Evolutionary conservation across 2,113 vertebrate species (phyloP).

Genomic region (Tachysurus vachellii): DNA sequence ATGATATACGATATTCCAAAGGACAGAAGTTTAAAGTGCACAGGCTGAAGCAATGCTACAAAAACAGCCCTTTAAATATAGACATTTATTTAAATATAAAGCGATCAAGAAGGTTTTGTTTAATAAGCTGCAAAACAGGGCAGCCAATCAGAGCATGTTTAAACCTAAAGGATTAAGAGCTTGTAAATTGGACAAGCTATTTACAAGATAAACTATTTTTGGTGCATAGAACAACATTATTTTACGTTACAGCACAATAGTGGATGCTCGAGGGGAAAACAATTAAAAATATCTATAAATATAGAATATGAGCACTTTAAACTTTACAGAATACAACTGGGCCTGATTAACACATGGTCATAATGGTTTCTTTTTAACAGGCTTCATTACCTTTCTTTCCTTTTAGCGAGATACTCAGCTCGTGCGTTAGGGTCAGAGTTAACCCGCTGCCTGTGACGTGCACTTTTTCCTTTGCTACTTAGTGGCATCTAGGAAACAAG

Average conservation of each 20-base stretch:
- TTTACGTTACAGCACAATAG: not conserved
- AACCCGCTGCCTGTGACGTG: conserved; percentile 24
- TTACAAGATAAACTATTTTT: not conserved
- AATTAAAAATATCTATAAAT: not conserved
- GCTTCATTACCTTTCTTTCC: conserved; percentile 36
- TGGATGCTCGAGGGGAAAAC: not conserved
- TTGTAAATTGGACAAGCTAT: not conserved
- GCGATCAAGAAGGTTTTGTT: too few species aligned
- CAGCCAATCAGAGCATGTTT: not conserved
- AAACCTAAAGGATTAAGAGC: not conserved
- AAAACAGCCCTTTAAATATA: not conserved
- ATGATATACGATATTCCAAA: not conserved
- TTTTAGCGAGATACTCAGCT: conserved; percentile 38
- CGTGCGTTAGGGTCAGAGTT: conserved; percentile 35
- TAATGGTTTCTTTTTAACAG: not conserved
- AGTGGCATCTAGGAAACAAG: conserved; percentile 41
- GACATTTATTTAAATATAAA: not conserved
- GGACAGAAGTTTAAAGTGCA: not conserved
- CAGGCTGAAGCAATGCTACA: not conserved
- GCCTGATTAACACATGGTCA: not conserved
- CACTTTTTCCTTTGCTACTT: conserved; percentile 45
- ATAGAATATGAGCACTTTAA: not conserved
- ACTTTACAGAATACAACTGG: not conserved
- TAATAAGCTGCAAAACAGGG: too few species aligned
- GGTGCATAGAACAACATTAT: not conserved